Evolutionary conservation across 2,888 invertebrate species (phyloP).

Genomic region (Eristalinus aeneus): DNA sequence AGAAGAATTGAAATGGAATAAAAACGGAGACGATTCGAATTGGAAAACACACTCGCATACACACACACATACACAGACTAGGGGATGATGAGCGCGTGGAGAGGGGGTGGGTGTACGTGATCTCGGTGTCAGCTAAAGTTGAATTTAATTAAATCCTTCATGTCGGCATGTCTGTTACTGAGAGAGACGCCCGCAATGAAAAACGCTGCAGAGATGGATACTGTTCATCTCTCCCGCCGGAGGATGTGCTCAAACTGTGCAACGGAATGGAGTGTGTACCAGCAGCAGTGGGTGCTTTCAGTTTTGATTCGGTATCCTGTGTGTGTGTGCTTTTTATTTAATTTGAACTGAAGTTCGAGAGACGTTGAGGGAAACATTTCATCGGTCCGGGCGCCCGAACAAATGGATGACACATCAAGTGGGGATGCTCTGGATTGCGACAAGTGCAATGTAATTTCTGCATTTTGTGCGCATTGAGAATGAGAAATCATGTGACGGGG

Average conservation of each 20-base stretch:
- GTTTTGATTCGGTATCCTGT: constrained; percentile 36
- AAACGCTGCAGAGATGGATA: constrained; percentile 37
- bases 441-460: not conserved
- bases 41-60: constrained; percentile 37
- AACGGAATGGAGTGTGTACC: constrained; percentile 33
- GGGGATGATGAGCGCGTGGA: not conserved
- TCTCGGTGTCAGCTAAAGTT: constrained; percentile 79
- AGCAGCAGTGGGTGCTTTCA: constrained; percentile 22
- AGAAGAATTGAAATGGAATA: not conserved
- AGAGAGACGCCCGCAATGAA: constrained; percentile 73
- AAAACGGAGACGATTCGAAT: constrained; percentile 45
- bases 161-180: constrained; percentile 81
- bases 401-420: not conserved
- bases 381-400: not conserved
- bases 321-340: constrained; percentile 13
- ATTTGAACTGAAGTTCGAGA: constrained; percentile 10
- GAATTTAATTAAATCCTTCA: constrained; percentile 81
- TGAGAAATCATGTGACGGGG: not conserved
- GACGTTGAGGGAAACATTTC: constrained; percentile 10
- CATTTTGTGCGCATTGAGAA: not conserved
- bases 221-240: not conserved
- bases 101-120: constrained; percentile 41
- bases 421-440: not conserved
- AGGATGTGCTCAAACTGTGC: constrained; percentile 22
- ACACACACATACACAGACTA: not conserved